Percentiles rank a stretch among this genome's conserved stretches.
phyloP scores from a whole-genome alignment of 2,888 invertebrate genomes.

The Cheilosia soror region DNA sequence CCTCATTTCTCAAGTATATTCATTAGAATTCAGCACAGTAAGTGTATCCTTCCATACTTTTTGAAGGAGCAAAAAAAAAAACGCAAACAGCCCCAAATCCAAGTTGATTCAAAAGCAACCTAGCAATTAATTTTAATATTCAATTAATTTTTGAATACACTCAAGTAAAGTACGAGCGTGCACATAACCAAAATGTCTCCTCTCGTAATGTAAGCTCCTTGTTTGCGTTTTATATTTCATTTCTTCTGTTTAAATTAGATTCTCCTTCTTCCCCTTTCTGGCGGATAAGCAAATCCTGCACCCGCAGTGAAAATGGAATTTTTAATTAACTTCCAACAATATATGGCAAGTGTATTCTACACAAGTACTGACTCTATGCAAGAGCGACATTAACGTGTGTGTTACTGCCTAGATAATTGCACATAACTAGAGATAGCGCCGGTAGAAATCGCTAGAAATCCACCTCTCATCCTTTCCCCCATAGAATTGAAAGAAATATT shows the following conservation, averaged over 20 bases:
- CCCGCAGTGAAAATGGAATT: conserved; percentile 38
- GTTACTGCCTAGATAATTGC: conserved; percentile 16
- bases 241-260: neutral
- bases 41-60: too few relatives aligned
- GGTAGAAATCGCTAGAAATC: conserved; percentile 11
- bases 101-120: conserved; percentile 5
- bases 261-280: neutral
- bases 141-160: conserved; percentile 45
- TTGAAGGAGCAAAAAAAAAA: neutral
- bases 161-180: neutral
- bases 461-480: conserved; percentile 3
- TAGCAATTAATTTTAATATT: conserved; percentile 43
- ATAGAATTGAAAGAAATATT: conserved; percentile 14
- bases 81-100: conserved; percentile 10
- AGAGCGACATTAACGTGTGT: neutral
- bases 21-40: too few relatives aligned
- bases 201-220: conserved; percentile 30
- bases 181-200: conserved; percentile 8
- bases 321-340: conserved; percentile 48
- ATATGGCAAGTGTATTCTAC: conserved; percentile 22
- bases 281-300: conserved; percentile 14
- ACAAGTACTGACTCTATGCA: neutral
- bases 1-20: too few relatives aligned
- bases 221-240: conserved; percentile 42
- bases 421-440: conserved; percentile 6